Base-by-base conservation (phyloP, 2,888 invertebrate genomes). In the Noctua pronuba region DNA sequence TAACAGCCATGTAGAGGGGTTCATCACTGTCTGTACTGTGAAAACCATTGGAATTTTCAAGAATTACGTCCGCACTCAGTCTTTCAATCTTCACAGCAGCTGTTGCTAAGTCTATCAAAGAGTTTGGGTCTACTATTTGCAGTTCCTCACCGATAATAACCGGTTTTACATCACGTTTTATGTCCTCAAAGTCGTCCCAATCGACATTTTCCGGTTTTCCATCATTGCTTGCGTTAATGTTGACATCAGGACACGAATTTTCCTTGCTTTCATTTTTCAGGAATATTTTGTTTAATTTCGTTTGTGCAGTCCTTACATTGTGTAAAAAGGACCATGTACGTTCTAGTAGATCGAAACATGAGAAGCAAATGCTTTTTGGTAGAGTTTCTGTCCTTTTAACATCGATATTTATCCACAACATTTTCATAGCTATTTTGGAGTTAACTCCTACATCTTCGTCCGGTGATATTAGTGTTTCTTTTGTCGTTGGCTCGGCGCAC, bases 401-500 rank as follows among this genome's bases (percentile, higher is more conserved):
- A 87, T 96, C 94, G 62, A 96, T 91, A 86, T 96, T 96, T 86
- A 96, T 95, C 96, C 96, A 96, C 5, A 90, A 90, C 93, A 96
- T 93, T 92, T 96, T 96, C 2, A 91, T 92, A 3, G 91, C 86
- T 31, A 96, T 92, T 87, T 95, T 95, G 0, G 95, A 95, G 69
- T 91, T 92, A 0, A 93, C 79, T 2, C 94, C 95, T 10, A 94
- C 95, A 70, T 95, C 95, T 85, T 95, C 95, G 35, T 94, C 93
- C 0, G 94, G 90, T 0, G 93, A 90, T 90, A 96, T 94, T 46
- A 96, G 89, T 79, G 94, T 94, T 18, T 88, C 84, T 88, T 87
- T 90, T 1, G 94, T 92, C 18, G 96, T 96, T 66, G 92, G 93
- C 87, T 96, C 96, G 1, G 96, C 96, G 73, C 96, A 96, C 7